phyloP scores from a whole-genome alignment of 2,113 vertebrate species.

The Catharus minimus region DNA sequence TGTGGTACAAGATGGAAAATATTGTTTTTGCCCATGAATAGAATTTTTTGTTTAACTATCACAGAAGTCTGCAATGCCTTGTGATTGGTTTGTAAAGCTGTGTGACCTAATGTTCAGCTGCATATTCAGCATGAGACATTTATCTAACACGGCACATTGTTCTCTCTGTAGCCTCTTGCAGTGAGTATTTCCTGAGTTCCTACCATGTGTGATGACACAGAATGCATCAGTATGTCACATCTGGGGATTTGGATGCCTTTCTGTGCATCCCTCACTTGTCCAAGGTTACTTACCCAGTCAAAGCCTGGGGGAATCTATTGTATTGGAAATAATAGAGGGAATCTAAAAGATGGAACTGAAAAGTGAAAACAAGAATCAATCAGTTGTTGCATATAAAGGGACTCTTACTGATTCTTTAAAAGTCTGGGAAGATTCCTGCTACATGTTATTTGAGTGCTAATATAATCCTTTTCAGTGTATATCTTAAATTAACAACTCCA shows the following conservation, averaged over 20 bases:
- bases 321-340: background rate
- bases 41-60: slow-evolving; percentile 35
- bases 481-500: background rate
- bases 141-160: slow-evolving; percentile 24
- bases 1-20: slow-evolving; percentile 12
- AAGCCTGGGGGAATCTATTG: background rate
- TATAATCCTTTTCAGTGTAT: background rate
- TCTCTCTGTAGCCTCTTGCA: background rate
- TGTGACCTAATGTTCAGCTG: slow-evolving; percentile 67
- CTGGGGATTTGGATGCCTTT: background rate
- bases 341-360: background rate
- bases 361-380: background rate
- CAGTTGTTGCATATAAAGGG: background rate
- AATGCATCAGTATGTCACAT: background rate
- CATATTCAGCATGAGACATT: background rate
- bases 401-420: background rate
- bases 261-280: background rate
- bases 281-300: background rate
- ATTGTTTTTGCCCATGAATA: slow-evolving; percentile 35
- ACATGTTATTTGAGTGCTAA: background rate
- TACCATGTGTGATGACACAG: background rate
- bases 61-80: background rate
- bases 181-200: background rate
- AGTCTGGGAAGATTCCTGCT: background rate
- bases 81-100: background rate